Conservation (phyloP, 2,113 vertebrate genomes). For the Podilymbus podiceps region DNA sequence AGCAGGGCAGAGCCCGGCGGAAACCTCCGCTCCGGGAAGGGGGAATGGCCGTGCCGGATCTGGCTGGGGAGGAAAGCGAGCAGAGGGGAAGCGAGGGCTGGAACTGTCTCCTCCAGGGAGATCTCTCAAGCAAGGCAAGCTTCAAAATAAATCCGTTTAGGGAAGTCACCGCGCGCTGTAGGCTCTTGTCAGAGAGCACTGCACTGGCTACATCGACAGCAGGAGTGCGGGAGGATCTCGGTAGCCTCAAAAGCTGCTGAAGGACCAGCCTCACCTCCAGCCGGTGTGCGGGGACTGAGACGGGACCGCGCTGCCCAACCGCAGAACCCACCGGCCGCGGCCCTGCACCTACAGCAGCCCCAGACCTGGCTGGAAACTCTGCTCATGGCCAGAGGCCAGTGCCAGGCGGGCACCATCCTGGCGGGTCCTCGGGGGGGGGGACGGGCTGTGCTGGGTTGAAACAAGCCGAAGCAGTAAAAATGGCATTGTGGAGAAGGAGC, state of each 20-base stretch:
- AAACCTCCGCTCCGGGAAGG: background rate
- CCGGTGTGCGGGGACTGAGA: background rate
- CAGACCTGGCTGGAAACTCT: background rate
- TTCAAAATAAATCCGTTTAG: background rate
- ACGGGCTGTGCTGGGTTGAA: background rate
- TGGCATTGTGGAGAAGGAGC: background rate
- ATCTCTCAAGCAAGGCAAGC: background rate
- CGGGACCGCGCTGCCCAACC: accelerated
- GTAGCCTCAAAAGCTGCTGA: background rate
- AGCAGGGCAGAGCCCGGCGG: background rate
- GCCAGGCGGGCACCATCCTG: background rate
- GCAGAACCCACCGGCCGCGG: background rate
- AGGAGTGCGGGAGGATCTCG: background rate
- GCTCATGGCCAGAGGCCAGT: background rate
- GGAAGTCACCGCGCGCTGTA: background rate
- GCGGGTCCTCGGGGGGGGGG: background rate
- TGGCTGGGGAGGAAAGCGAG: background rate
- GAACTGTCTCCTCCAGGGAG: background rate
- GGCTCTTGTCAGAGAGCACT: background rate
- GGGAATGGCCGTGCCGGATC: background rate
- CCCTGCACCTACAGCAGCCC: background rate
- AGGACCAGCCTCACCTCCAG: background rate
- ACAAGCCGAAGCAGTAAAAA: background rate
- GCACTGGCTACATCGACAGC: accelerated
- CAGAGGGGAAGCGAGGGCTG: background rate